Percentiles rank a stretch among this genome's conserved stretches.
Conservation (phyloP, 2,888 invertebrate species). For the Steinernema scapterisci region DNA sequence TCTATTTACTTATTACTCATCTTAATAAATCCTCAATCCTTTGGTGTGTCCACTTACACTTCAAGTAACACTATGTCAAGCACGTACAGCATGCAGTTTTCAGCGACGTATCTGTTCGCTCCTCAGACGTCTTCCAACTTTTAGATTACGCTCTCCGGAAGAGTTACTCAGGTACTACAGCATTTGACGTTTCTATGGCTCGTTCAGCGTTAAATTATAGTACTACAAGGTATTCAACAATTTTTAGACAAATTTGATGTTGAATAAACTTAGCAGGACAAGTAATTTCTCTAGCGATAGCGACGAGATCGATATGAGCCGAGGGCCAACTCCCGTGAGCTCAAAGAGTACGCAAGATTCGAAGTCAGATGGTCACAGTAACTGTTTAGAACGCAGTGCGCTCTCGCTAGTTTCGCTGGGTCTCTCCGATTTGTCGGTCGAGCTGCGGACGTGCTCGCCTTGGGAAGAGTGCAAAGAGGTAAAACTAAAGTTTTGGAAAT, state of each 20-base stretch:
- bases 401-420: slow-evolving; percentile 1
- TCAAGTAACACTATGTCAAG: slow-evolving; percentile 22
- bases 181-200: background rate
- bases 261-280: background rate
- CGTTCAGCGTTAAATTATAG: background rate
- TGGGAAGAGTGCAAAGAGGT: slow-evolving; percentile 14
- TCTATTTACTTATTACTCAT: slow-evolving; percentile 17
- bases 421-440: slow-evolving; percentile 21
- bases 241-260: background rate
- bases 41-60: slow-evolving; percentile 31
- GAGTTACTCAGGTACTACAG: slow-evolving; percentile 10
- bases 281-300: slow-evolving; percentile 1
- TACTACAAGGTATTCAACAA: background rate
- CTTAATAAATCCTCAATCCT: slow-evolving; percentile 2
- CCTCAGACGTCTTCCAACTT: background rate
- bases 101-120: background rate
- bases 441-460: background rate
- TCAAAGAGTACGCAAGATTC: background rate
- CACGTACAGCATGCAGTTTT: slow-evolving; percentile 12
- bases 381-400: background rate
- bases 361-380: background rate
- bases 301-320: slow-evolving; percentile 9
- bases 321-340: slow-evolving; percentile 13
- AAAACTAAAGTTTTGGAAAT: background rate
- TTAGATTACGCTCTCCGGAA: background rate